These are phyloP conservation scores for Globia sparganii DNA, from an alignment of 2,888 invertebrate genomes.

Conservation along the genomic window DNA sequence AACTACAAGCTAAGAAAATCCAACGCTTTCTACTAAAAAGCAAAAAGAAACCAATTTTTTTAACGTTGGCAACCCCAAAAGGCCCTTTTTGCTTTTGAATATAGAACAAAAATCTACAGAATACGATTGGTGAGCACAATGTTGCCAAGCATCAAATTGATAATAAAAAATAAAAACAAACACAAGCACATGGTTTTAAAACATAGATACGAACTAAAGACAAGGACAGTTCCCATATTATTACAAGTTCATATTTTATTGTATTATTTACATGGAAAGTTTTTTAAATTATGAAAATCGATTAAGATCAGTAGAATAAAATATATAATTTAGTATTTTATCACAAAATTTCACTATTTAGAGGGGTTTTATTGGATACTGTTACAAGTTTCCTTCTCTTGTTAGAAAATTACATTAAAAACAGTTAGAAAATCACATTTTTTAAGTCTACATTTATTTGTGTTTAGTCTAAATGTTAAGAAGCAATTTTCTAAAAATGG, in stretches of 20 bases:
- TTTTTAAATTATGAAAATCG: not conserved
- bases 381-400: not conserved
- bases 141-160: conserved; percentile 91
- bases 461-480: too few species aligned
- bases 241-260: conserved; percentile 8
- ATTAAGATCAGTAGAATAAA: not conserved
- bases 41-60: conserved; percentile 80
- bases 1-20: conserved; percentile 84
- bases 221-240: conserved; percentile 68
- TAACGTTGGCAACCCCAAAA: conserved; percentile 68
- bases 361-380: not conserved
- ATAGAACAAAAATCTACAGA: conserved; percentile 72
- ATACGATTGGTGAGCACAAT: conserved; percentile 87
- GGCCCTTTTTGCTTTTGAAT: conserved; percentile 84
- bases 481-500: not conserved
- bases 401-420: not conserved
- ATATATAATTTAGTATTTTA: not conserved
- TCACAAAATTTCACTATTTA: not conserved
- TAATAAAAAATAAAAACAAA: conserved; percentile 88
- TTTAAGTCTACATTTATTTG: too few species aligned
- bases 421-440: too few species aligned
- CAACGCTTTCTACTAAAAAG: conserved; percentile 85
- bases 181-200: conserved; percentile 86
- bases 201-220: conserved; percentile 70
- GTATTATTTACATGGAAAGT: conserved; percentile 23